These are phyloP conservation scores for Antheraea pernyi DNA, from an alignment of 1,140 invertebrate species.

Conservation along the genomic window DNA sequence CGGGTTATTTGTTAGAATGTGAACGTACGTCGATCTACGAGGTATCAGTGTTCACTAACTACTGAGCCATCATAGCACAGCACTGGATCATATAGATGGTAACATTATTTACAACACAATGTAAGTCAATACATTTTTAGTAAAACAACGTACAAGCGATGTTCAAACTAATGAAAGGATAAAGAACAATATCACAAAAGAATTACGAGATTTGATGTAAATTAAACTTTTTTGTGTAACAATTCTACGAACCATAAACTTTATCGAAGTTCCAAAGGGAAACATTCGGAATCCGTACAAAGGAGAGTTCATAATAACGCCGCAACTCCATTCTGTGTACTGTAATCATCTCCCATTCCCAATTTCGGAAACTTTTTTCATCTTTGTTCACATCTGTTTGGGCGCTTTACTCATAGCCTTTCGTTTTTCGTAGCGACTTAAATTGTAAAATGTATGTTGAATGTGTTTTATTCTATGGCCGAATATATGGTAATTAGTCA, in stretches of 20 bases:
- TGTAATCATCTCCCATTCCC: conserved; percentile 57
- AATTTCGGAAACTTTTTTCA: conserved; percentile 65
- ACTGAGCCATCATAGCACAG: too few species aligned
- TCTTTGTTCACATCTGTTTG: conserved; percentile 67
- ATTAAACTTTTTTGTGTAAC: conserved; percentile 60
- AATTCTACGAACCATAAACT: conserved; percentile 52
- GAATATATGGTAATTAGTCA: neutral
- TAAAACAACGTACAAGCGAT: neutral
- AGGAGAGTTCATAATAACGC: conserved; percentile 61
- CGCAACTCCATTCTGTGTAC: conserved; percentile 71
- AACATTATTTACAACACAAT: neutral
- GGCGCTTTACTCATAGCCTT: conserved; percentile 41
- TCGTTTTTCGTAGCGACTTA: conserved; percentile 39
- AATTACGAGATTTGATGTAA: conserved; percentile 57
- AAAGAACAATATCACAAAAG: conserved; percentile 42
- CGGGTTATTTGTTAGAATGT: too few species aligned
- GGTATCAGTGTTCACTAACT: too few species aligned
- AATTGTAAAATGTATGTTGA: conserved; percentile 12
- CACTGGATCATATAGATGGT: neutral
- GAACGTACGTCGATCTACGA: too few species aligned
- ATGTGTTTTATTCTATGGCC: neutral
- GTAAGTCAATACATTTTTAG: neutral
- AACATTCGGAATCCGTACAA: conserved; percentile 68
- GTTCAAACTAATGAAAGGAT: conserved; percentile 12
- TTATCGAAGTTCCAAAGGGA: conserved; percentile 46